Evolutionary conservation across 2,888 invertebrate genomes (phyloP).

Genomic region (Calameuta filiformis): DNA sequence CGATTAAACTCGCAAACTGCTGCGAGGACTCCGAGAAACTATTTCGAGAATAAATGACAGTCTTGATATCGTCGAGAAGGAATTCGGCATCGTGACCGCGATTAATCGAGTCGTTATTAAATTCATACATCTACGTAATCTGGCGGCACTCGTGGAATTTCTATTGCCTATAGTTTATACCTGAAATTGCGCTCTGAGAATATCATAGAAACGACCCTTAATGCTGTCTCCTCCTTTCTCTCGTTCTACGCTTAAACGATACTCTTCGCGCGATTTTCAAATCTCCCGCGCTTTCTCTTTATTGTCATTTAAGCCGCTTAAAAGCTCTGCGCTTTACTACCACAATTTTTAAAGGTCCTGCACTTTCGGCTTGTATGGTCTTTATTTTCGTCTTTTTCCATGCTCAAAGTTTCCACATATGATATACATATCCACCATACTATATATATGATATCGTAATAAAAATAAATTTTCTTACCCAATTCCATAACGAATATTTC

Average conservation of each 20-base stretch:
- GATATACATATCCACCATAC: no score
- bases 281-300: neutral
- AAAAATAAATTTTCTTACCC: neutral
- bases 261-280: neutral
- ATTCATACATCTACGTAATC: neutral
- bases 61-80: no score
- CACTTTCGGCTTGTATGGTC: neutral
- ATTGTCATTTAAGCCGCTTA: neutral
- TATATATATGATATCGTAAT: neutral
- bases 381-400: neutral
- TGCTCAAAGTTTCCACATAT: neutral
- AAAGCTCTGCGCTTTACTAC: neutral
- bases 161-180: neutral
- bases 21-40: no score
- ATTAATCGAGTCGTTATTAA: neutral
- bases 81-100: neutral
- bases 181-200: neutral
- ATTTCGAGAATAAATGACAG: no score
- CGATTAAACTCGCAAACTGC: neutral
- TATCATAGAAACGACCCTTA: neutral
- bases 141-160: neutral
- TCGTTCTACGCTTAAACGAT: neutral
- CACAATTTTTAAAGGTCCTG: neutral
- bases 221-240: neutral
- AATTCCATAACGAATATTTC: neutral